Conservation (phyloP, 2,113 vertebrate genomes). For the Isurus oxyrinchus region DNA sequence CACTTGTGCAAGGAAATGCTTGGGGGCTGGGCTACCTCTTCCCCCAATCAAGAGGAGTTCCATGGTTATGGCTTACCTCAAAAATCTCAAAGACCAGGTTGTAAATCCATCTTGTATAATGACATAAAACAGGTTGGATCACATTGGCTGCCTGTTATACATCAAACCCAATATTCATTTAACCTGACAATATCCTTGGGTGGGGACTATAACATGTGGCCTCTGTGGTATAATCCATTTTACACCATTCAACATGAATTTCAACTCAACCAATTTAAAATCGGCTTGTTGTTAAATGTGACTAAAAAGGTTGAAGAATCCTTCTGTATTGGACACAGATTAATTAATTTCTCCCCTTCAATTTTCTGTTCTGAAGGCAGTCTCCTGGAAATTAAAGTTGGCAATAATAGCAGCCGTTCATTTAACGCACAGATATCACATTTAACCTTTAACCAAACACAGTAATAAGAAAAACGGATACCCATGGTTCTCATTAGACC, state of each 20-base stretch:
- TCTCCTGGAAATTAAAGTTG: neutral
- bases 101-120: too few species aligned
- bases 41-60: too few species aligned
- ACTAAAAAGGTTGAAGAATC: neutral
- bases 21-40: too few species aligned
- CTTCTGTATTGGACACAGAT: neutral
- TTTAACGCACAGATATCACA: neutral
- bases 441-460: constrained; percentile 26
- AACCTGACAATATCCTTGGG: neutral
- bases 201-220: too few species aligned
- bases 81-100: too few species aligned
- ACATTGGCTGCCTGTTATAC: too few species aligned
- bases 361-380: neutral
- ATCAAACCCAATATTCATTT: neutral
- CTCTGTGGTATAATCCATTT: neutral
- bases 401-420: neutral
- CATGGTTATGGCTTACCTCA: too few species aligned
- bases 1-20: too few species aligned
- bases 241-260: neutral
- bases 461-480: neutral
- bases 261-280: neutral
- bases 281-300: neutral
- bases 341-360: neutral
- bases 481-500: neutral
- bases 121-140: too few species aligned